Percentiles rank a stretch among this genome's conserved stretches.
Conservation (phyloP, 2,888 invertebrate genomes). For the Drosophila hamatofila region DNA sequence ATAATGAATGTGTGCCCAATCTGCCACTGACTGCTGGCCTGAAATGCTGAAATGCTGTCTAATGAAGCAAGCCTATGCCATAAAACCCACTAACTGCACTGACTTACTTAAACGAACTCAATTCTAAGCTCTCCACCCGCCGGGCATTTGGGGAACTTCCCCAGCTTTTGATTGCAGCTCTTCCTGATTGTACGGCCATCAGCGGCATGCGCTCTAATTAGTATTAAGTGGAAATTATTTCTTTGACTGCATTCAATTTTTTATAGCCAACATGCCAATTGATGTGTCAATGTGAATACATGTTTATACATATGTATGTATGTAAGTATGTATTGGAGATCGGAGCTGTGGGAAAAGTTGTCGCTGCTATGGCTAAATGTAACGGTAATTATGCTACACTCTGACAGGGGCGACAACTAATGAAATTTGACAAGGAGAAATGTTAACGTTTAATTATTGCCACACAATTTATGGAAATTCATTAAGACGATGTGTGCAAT, state of each 20-base stretch:
- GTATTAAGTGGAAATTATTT: slow-evolving; percentile 80
- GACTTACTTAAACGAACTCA: slow-evolving; percentile 73
- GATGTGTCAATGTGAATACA: slow-evolving; percentile 48
- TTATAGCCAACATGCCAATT: slow-evolving; percentile 62
- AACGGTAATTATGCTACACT: slow-evolving; percentile 62
- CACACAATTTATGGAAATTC: slow-evolving; percentile 74
- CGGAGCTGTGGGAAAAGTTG: slow-evolving; percentile 43
- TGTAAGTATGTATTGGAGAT: neutral
- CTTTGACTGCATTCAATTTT: slow-evolving; percentile 66
- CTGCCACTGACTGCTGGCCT: slow-evolving; percentile 76
- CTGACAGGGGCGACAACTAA: slow-evolving; percentile 45
- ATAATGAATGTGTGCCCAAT: slow-evolving; percentile 71
- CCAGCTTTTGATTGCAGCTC: neutral
- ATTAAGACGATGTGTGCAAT: slow-evolving; percentile 59
- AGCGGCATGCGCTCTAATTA: slow-evolving; percentile 67
- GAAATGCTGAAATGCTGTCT: slow-evolving; percentile 73
- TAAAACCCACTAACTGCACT: slow-evolving; percentile 76
- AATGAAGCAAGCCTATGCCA: slow-evolving; percentile 75
- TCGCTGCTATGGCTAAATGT: slow-evolving; percentile 25
- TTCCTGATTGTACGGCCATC: slow-evolving; percentile 50
- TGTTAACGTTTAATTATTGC: slow-evolving; percentile 74
- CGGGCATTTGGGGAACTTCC: neutral
- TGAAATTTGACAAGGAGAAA: slow-evolving; percentile 63
- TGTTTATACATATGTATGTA: neutral
- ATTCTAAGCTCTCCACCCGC: slow-evolving; percentile 20